phyloP scores from a whole-genome alignment of 2,888 invertebrate genomes.

The Thalpophila matura region DNA sequence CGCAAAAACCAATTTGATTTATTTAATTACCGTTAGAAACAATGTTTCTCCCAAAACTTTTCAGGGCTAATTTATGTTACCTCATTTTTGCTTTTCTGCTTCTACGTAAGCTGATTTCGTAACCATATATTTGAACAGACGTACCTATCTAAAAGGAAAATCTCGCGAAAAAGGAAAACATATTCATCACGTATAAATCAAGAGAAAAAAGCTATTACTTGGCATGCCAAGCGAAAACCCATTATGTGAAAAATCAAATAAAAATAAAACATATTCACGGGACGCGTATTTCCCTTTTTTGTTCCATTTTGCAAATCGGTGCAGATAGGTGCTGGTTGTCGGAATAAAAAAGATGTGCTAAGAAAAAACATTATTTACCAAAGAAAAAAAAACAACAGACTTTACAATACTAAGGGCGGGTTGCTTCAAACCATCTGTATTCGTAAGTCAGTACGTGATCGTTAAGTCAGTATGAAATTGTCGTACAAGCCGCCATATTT shows the following conservation, averaged over 20 bases:
- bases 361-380: too few species aligned
- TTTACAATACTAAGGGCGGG: too few species aligned
- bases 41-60: conserved; percentile 20
- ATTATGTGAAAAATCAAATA: conserved; percentile 55
- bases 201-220: conserved; percentile 52
- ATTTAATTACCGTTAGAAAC: conserved; percentile 11
- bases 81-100: conserved; percentile 20
- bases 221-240: conserved; percentile 44
- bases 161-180: conserved; percentile 36
- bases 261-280: conserved; percentile 46
- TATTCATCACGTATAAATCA: conserved; percentile 45
- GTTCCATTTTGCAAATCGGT: conserved; percentile 45
- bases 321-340: conserved; percentile 15
- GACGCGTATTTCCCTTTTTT: conserved; percentile 31
- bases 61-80: conserved; percentile 20
- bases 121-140: conserved; percentile 45
- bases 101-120: conserved; percentile 29
- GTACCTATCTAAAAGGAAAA: conserved; percentile 40
- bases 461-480: too few species aligned
- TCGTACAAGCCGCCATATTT: too few species aligned
- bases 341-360: conserved; percentile 28
- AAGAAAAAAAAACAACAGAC: too few species aligned
- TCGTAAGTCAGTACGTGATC: too few species aligned
- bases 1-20: conserved; percentile 14
- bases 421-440: too few species aligned